Conservation (phyloP, 2,797 vertebrate genomes). For the Mastacembelus armatus region DNA sequence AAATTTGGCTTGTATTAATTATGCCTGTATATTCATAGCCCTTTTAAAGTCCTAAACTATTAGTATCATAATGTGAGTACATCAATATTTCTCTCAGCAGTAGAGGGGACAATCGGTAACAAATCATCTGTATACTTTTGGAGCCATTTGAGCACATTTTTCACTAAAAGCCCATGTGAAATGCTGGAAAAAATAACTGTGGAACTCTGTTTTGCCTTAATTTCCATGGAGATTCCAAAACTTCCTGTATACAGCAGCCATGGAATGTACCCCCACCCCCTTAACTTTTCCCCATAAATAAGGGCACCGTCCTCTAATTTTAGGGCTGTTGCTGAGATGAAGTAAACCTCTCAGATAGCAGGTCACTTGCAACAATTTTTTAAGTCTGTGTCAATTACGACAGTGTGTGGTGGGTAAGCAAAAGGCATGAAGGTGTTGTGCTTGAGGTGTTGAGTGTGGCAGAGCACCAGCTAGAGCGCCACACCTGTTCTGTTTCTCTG, state of each 20-base stretch:
- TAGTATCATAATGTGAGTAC: constrained; percentile 35
- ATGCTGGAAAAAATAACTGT: constrained; percentile 78
- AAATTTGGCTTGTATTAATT: not conserved
- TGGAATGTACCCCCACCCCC: constrained; percentile 79
- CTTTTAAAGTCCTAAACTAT: constrained; percentile 8
- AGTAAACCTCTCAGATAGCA: constrained; percentile 50
- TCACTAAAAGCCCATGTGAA: constrained; percentile 64
- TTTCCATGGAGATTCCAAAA: constrained; percentile 87
- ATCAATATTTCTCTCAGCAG: constrained; percentile 38
- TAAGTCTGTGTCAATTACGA: constrained; percentile 2
- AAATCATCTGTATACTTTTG: constrained; percentile 53
- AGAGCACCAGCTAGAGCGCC: not conserved
- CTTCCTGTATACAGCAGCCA: constrained; percentile 80
- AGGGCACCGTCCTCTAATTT: constrained; percentile 74
- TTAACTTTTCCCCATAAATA: constrained; percentile 81
- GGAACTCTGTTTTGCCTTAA: constrained; percentile 79
- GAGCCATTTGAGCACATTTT: constrained; percentile 62
- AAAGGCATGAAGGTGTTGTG: constrained; percentile 12
- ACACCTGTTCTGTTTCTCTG: constrained; percentile 15
- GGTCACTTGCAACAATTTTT: constrained; percentile 17
- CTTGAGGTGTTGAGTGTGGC: constrained; percentile 8
- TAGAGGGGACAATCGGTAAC: constrained; percentile 38
- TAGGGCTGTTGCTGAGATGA: constrained; percentile 57
- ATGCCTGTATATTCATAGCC: constrained; percentile 9
- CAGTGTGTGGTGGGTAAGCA: not conserved